Evolutionary conservation across 1,140 invertebrate species (phyloP).

Genomic region (Leptinotarsa defecta): DNA sequence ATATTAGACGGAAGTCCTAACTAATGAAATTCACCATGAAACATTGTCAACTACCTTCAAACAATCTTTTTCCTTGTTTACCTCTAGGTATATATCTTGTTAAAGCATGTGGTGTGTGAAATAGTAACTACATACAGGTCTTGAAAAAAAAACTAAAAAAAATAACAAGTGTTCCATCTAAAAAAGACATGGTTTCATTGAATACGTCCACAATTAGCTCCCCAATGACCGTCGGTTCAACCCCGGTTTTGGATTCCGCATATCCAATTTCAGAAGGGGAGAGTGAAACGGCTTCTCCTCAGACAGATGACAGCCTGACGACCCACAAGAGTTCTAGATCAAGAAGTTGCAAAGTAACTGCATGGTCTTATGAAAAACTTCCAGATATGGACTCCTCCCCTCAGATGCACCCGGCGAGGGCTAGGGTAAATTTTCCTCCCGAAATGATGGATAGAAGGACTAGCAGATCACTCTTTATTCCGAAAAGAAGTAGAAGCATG

Average conservation of each 20-base stretch:
- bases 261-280: neutral
- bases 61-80: neutral
- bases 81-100: neutral
- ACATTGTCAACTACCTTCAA: too few relatives aligned
- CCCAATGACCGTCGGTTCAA: neutral
- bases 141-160: too few relatives aligned
- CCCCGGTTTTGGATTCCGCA: neutral
- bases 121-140: too few relatives aligned
- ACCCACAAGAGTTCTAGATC: conserved; percentile 34
- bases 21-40: too few relatives aligned
- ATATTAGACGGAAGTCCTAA: too few relatives aligned
- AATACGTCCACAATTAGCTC: neutral
- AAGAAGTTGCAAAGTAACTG: conserved; percentile 47
- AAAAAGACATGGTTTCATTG: too few relatives aligned
- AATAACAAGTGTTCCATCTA: too few relatives aligned
- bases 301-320: conserved; percentile 15
- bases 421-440: conserved; percentile 71
- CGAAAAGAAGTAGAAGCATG: conserved; percentile 71
- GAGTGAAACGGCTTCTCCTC: conserved; percentile 45
- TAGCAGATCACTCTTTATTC: conserved; percentile 60
- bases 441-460: conserved; percentile 65
- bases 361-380: conserved; percentile 64
- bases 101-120: too few relatives aligned
- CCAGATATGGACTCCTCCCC: conserved; percentile 57
- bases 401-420: conserved; percentile 53